phyloP scores from a whole-genome alignment of 2,113 vertebrate genomes.

The Chaetops frenatus region DNA sequence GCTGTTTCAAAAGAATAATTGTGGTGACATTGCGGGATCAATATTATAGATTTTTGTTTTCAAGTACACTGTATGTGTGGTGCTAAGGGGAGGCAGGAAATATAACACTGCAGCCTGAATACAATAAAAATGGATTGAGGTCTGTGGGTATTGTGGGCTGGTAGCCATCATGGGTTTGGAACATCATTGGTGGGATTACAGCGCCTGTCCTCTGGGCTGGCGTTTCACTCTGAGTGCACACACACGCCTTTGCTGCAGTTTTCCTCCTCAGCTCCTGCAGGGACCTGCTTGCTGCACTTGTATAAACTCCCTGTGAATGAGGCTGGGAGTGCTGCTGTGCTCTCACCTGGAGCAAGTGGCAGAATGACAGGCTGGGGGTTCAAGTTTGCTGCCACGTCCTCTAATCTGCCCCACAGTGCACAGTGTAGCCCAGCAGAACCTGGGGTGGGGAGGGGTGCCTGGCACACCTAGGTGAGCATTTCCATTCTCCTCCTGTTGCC shows the following conservation, averaged over 20 bases:
- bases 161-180: slow-evolving; percentile 84
- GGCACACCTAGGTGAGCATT: not conserved
- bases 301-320: slow-evolving; percentile 62
- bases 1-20: slow-evolving; percentile 99
- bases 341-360: not conserved
- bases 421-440: not conserved
- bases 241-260: slow-evolving; percentile 60
- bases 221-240: slow-evolving; percentile 65
- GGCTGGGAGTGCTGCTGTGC: not conserved
- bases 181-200: slow-evolving; percentile 92
- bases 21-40: slow-evolving; percentile 98
- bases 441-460: not conserved
- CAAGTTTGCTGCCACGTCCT: not conserved
- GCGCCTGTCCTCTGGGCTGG: slow-evolving; percentile 83
- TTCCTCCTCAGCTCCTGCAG: slow-evolving; percentile 60
- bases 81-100: slow-evolving; percentile 96
- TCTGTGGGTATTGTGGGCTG: slow-evolving; percentile 90
- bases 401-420: not conserved
- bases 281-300: slow-evolving; percentile 71
- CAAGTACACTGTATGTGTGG: slow-evolving; percentile 98
- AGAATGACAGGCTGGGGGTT: not conserved
- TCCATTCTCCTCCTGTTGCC: not conserved
- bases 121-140: slow-evolving; percentile 99
- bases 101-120: slow-evolving; percentile 93
- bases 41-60: slow-evolving; percentile 99